Evolutionary conservation across 1,140 invertebrate species (phyloP), one percentile per base, ranked within the genome.

Genomic region (Meloidogyne hapla): DNA sequence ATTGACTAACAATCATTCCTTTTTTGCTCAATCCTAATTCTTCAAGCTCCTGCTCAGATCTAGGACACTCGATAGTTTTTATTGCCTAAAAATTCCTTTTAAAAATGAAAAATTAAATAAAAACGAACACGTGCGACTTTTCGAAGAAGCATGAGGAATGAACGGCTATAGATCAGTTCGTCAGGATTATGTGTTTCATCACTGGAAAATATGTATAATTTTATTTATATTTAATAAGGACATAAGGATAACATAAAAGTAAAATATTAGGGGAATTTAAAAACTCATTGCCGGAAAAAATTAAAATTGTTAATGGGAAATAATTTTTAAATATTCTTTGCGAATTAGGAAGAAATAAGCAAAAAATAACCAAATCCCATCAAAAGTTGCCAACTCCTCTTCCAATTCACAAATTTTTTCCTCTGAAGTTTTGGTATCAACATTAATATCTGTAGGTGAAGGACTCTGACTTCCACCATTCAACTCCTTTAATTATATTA

Each of bases 1-100:
- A 12, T 21, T 65, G 71, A 25, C 45, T 70, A 42, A 40, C 63
- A 15, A 56, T 23, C 76, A 77, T 77, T 23, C 76, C 76, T 13
- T 56, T 62, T 25, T 61, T 18, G 21, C 67, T 61, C 21, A 77
- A 28, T 4, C 76, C 76, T 25, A 77, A 66, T 25, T 74, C 71
- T 38, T 67, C 64, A 15, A 77, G 64, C 10, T 77, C 76, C 12
- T 65, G 25, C 28, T 77, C 76, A 23, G 76, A n/a, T 33, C 62
- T 78, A n/a, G 76, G 76, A 38, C 76, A 77, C 9, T 64, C 61
- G 4, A 77, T 75, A 26, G 42, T 18, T 48, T 68, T 65, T 40
- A 77, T 26, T 42, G 56, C 75, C 75, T 77, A 75, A 69, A 75
- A 26, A 26, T 26, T 8, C 15, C 10, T 15, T 4, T 40, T 0